phyloP scores from a whole-genome alignment of 92 coral and sea anemone species.

The Virgularia gustaviana region DNA sequence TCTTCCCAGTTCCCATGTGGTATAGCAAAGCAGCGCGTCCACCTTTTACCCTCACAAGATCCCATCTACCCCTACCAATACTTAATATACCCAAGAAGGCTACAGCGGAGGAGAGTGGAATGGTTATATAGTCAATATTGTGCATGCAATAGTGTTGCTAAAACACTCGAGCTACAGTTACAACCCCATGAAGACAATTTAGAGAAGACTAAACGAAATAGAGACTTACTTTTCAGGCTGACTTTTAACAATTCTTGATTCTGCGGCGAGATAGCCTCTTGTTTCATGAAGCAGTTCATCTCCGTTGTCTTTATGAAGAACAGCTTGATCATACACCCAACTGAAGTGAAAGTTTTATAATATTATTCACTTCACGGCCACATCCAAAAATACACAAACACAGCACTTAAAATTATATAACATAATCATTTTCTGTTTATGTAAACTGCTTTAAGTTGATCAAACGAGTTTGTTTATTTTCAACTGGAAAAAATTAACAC shows the following conservation, averaged over 20 bases:
- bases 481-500: neutral
- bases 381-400: neutral
- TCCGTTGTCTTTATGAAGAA: slow-evolving; percentile 78
- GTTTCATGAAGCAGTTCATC: slow-evolving; percentile 59
- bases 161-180: neutral
- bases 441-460: too few species aligned
- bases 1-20: too few species aligned
- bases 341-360: slow-evolving; percentile 31
- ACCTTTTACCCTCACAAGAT: too few species aligned
- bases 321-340: slow-evolving; percentile 97
- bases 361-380: neutral
- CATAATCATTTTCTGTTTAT: too few species aligned
- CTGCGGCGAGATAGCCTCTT: slow-evolving; percentile 57
- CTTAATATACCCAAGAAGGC: neutral
- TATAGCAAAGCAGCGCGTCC: too few species aligned
- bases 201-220: too few species aligned
- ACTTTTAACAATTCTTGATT: slow-evolving; percentile 20
- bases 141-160: too few species aligned
- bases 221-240: slow-evolving; percentile 20
- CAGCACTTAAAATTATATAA: too few species aligned
- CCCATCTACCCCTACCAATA: neutral
- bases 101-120: too few species aligned
- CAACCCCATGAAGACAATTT: neutral
- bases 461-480: too few species aligned
- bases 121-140: too few species aligned